These are phyloP conservation scores for Poeciliopsis occidentalis DNA, from an alignment of 2,113 vertebrate genomes.

Conservation along the genomic window DNA sequence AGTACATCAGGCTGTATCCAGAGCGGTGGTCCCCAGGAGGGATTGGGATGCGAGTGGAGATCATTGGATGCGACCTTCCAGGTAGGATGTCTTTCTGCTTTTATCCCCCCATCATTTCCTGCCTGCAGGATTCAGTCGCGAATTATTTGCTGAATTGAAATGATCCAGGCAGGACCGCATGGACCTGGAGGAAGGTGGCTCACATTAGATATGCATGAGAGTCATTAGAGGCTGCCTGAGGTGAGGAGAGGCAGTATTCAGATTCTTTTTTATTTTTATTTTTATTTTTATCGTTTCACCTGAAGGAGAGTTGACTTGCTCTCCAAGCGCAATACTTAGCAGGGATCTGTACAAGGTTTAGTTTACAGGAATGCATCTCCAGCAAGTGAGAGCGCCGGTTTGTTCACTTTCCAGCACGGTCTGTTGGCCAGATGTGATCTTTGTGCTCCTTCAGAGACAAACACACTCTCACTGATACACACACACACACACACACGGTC, in stretches of 20 bases:
- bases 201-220: constrained; percentile 62
- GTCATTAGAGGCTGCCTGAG: constrained; percentile 41
- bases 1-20: constrained; percentile 89
- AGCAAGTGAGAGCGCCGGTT: constrained; percentile 32
- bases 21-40: constrained; percentile 96
- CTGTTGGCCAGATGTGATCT: constrained; percentile 88
- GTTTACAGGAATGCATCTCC: constrained; percentile 56
- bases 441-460: constrained; percentile 17
- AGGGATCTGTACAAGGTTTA: constrained; percentile 37
- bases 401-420: constrained; percentile 56
- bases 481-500: constrained; percentile 35
- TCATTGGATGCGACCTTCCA: constrained; percentile 95
- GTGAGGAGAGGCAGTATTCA: constrained; percentile 21
- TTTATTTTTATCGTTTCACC: constrained; percentile 21
- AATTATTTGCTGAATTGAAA: constrained; percentile 38
- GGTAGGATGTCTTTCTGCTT: constrained; percentile 77
- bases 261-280: constrained; percentile 6
- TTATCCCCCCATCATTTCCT: background rate
- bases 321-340: constrained; percentile 14
- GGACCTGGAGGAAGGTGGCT: constrained; percentile 46
- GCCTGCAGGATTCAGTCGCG: constrained; percentile 12
- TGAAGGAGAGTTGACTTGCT: constrained; percentile 13
- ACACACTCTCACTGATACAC: background rate
- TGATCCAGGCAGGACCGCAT: constrained; percentile 30
- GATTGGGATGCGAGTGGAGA: constrained; percentile 97